Evolutionary conservation across 2,113 vertebrate species (phyloP), one percentile per base, ranked within the genome.

Genomic region (Caloenas nicobarica): DNA sequence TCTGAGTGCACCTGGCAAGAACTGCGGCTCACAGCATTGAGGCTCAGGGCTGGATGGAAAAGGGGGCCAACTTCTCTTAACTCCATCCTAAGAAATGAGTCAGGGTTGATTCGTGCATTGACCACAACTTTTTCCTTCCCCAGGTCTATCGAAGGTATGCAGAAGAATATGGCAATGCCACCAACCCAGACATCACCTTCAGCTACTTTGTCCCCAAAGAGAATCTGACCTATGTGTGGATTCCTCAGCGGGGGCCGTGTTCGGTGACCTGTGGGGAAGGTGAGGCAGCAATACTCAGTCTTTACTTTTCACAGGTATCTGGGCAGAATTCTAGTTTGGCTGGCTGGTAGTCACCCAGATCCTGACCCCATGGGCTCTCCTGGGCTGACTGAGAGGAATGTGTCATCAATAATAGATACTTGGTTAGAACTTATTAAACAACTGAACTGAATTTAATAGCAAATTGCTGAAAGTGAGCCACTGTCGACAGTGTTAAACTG

Each of bases 211-310:
- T 97, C 15, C 98, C 98, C 7, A 95, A 38, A 44, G 93, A 84
- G 50, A 95, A 50, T 61, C 89, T 80, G 51, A 92, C 72, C 1
- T 96, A 98, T 21, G 54, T 8, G 25, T 99, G 99, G 99, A 46
- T 93, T 5, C 80, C 97, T 22, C 66, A 96, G 58, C 87, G 78
- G 14, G 96, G 98, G 6, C 88, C 98, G 0, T 99, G 99, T 93
- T 99, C 99, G 2, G 98, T 98, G 90, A 98, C 98, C 92, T 99
- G 99, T 96, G 99, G 99, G 88, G 96, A 97, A 98, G 99, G 99
- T 99, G 96, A 97, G 97, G 74, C 92, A 64, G 69, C 42, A 65
- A 29, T 18, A 40, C 64, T 58, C 81, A 64, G 3, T 34, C 34
- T 65, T 23, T 26, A 2, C 29, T 82, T 78, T 64, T n/a, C 53